These are phyloP conservation scores for Bombycilla garrulus DNA, from an alignment of 2,113 vertebrate species.

Conservation along the genomic window DNA sequence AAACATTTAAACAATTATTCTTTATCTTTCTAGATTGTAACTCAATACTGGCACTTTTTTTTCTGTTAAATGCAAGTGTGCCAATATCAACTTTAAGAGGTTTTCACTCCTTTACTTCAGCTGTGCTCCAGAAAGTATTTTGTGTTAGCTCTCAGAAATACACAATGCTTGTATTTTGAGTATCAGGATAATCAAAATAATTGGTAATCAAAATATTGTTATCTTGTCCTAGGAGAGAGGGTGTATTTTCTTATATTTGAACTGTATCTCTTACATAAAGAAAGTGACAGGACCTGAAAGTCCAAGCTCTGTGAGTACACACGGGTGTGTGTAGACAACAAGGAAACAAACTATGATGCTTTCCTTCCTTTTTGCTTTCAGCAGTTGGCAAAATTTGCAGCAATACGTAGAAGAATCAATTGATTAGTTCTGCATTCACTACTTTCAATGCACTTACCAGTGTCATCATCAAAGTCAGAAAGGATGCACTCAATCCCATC, in stretches of 20 bases:
- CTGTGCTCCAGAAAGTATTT: neutral
- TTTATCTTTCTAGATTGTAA: neutral
- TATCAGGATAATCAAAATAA: neutral
- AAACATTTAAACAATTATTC: neutral
- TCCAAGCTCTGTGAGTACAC: rapidly evolving
- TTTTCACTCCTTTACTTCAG: neutral
- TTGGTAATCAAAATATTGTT: neutral
- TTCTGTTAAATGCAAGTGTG: neutral
- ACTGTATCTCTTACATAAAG: neutral
- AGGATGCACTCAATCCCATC: slow-evolving; percentile 89
- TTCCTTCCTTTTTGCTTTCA: neutral
- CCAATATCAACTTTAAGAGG: neutral
- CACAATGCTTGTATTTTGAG: neutral
- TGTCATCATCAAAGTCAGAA: slow-evolving; percentile 93
- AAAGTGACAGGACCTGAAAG: neutral
- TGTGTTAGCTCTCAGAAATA: neutral
- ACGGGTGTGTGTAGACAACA: neutral
- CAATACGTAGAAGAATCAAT: rapidly evolving
- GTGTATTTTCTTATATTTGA: neutral
- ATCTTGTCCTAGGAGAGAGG: neutral
- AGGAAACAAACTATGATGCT: neutral
- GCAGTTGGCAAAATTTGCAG: neutral
- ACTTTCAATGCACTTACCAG: slow-evolving; percentile 74
- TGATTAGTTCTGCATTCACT: neutral
- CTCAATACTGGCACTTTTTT: neutral